Base-by-base conservation (phyloP, 2,113 vertebrate genomes). In the Thermophis baileyi region DNA sequence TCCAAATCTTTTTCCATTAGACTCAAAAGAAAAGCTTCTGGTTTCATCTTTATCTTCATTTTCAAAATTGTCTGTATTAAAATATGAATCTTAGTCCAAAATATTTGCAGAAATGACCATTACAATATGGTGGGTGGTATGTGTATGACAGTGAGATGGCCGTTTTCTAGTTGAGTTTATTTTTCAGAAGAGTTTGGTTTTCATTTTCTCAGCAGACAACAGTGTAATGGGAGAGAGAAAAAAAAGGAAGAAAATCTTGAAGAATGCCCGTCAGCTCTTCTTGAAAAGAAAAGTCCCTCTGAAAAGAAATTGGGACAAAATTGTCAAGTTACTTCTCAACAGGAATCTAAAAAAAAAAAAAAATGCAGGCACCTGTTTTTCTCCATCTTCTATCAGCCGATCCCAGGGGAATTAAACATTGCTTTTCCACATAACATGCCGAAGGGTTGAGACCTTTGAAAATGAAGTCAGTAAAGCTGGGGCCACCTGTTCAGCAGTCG, bases 351-450 rank as follows among this genome's bases (percentile, higher is more conserved):
- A 74, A 63, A 1, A 63, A 87, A 30, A 96, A 96, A 96, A 96
- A 91, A 90, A 63, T 54, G 95, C 90, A 93, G 90, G 93, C 95
- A 96, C 93, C 96, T 95, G 95, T 94, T 93, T 92, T 0, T 90
- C 69, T 92, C 22, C n/a, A 46, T 69, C 90, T 94, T 91, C 90
- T 90, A 74, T 87, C 74, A 94, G 63, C 25, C 20, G 3, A n/a
- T n/a, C 86, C 35, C 46, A 3, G 54, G 86, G 69, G 85, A 88
- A 85, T 20, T 30, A 47, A 16, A 93, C 35, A 3, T 16, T 50
- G 25, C 16, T 81, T 50, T 24, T 69, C 74, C 60, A 93, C 81
- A 57, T 81, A 22, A 8, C 69, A 51, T 92, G 90, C 40, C 91
- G 90, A 22, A 85, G 51, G 63, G 9, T 57, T 88, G 89, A 91